Percentiles rank a stretch among this genome's conserved stretches.
These are phyloP conservation scores for Erpobdella octoculata DNA, from an alignment of 2,888 invertebrate genomes.

Conservation along the genomic window DNA sequence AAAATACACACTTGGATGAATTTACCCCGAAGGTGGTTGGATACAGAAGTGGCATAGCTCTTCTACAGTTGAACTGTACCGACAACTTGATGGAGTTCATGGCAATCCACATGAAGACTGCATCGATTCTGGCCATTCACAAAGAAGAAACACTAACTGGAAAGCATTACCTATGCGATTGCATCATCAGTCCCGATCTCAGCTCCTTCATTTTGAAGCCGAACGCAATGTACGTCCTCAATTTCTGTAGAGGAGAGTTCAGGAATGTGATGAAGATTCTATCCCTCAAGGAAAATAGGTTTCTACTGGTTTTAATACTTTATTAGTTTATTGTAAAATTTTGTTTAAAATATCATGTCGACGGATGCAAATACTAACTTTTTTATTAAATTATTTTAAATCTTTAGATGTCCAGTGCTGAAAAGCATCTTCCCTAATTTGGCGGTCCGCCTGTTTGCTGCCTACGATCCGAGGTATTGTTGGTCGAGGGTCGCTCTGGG, in stretches of 20 bases:
- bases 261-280: constrained; percentile 37
- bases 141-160: constrained; percentile 34
- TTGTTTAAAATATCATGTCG: neutral
- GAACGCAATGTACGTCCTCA: constrained; percentile 40
- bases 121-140: constrained; percentile 37
- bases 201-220: constrained; percentile 39
- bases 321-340: neutral
- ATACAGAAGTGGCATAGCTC: constrained; percentile 38
- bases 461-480: constrained; percentile 39
- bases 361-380: neutral
- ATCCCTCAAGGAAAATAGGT: constrained; percentile 36
- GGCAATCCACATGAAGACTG: constrained; percentile 40
- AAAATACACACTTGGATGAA: no score
- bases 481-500: constrained; percentile 38
- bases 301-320: neutral
- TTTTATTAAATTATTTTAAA: neutral
- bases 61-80: constrained; percentile 34
- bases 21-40: constrained; percentile 37
- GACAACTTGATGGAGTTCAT: constrained; percentile 37
- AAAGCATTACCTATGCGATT: constrained; percentile 39
- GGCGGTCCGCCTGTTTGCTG: constrained; percentile 38
- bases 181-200: constrained; percentile 39
- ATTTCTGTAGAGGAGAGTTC: constrained; percentile 39
- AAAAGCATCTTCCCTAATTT: constrained; percentile 35
- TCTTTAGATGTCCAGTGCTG: constrained; percentile 34